Evolutionary conservation across 2,797 vertebrate species (phyloP), one percentile per base, ranked within the genome.

Genomic region (Myotis planiceps): DNA sequence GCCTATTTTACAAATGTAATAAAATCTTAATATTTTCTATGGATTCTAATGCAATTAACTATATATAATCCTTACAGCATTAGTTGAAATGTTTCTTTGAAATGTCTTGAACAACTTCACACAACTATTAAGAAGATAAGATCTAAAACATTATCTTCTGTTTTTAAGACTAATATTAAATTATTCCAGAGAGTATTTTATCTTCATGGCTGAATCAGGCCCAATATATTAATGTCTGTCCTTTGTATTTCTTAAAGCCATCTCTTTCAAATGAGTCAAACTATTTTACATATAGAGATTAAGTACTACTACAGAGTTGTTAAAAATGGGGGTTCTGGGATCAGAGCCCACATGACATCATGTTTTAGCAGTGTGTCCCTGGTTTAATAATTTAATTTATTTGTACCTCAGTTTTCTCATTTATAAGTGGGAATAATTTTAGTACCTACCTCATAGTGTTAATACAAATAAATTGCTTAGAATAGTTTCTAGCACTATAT

Each of bases 171-270:
- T 65, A 47, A 65, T 63, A 29, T 79, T 83, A 37, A 92, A 32
- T 79, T 65, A 93, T 71, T 90, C 55, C 82, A 87, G 25, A 75
- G 92, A 88, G 13, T 79, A 90, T 90, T 94, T 92, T 78, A 82
- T 90, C 37, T 93, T 51, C 37, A n/a, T 81, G 37, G 23, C 63
- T 90, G 66, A 80, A 84, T 84, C 47, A 42, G 21, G 23, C 18
- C 45, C 16, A 72, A 51, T 74, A 60, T 66, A 90, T 39, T 60
- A 87, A 66, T 37, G 9, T 63, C 87, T 79, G 9, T 34, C 25
- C 45, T 55, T 58, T 23, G 25, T 21, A 72, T 71, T 81, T 81
- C 42, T 60, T 92, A 75, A 93, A 58, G 55, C 14, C 27, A 4
- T 42, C 13, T 60, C 63, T 92, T 34, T 29, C 39, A 69, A 47